These are phyloP conservation scores for Ormyrus rosae DNA, from an alignment of 2,888 invertebrate genomes.

Conservation along the genomic window DNA sequence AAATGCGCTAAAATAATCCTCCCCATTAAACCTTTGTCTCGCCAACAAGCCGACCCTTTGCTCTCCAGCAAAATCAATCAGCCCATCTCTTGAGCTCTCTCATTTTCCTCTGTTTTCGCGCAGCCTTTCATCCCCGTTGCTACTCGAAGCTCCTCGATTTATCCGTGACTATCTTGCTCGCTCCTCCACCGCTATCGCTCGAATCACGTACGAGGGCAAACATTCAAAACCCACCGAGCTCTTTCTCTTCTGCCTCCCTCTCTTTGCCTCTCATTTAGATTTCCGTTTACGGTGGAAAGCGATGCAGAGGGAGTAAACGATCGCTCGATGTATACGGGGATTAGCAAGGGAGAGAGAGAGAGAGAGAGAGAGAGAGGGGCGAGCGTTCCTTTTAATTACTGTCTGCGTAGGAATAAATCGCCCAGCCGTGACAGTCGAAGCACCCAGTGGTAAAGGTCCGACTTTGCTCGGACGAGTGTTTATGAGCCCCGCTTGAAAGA, in stretches of 20 bases:
- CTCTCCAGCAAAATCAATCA: constrained; percentile 7
- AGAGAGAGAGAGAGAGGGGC: background rate
- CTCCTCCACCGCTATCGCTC: background rate
- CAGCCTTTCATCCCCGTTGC: background rate
- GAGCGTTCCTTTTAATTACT: constrained; percentile 47
- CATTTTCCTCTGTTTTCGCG: constrained; percentile 17
- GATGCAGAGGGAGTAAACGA: constrained; percentile 62
- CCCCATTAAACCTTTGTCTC: too few species aligned
- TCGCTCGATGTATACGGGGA: constrained; percentile 35
- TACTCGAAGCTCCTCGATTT: background rate
- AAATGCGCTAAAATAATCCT: too few species aligned
- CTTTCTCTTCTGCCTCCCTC: constrained; percentile 1
- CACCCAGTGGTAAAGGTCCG: constrained; percentile 26
- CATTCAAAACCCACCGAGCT: constrained; percentile 22
- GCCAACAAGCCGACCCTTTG: too few species aligned
- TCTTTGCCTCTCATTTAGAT: constrained; percentile 67
- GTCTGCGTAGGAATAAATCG: constrained; percentile 34
- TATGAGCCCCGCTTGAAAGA: background rate
- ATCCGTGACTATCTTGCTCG: background rate
- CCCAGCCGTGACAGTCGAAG: constrained; percentile 33
- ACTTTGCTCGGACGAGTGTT: constrained; percentile 27
- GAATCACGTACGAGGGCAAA: constrained; percentile 23
- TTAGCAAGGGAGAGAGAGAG: background rate
- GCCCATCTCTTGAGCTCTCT: constrained; percentile 14
- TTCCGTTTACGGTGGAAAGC: constrained; percentile 67